Evolutionary conservation across 2,797 vertebrate species (phyloP).

Genomic region (Pangasius krempfi): DNA sequence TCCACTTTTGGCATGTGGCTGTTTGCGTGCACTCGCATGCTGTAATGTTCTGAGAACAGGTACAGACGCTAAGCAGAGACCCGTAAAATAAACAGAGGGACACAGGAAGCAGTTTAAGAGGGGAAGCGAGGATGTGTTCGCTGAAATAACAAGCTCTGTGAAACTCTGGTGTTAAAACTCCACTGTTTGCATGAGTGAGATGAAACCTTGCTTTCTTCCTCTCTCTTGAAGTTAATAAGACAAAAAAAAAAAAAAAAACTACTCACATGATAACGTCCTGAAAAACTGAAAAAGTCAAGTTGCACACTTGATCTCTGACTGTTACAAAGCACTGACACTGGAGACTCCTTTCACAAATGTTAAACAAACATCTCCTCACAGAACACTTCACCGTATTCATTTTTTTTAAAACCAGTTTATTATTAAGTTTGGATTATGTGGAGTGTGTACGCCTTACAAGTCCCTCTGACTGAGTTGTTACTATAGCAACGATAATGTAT

Average conservation of each 20-base stretch:
- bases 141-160: neutral
- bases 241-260: neutral
- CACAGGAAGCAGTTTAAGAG: conserved; percentile 23
- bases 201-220: neutral
- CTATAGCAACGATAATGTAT: neutral
- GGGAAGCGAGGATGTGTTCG: conserved; percentile 7
- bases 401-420: neutral
- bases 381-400: neutral
- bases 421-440: neutral
- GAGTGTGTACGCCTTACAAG: neutral
- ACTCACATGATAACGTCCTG: neutral
- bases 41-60: neutral
- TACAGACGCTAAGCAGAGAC: conserved; percentile 38
- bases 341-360: neutral
- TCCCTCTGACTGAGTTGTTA: neutral
- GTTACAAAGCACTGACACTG: neutral
- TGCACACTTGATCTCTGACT: neutral
- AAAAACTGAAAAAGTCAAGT: neutral
- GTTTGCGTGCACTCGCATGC: neutral
- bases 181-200: neutral
- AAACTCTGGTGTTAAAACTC: neutral
- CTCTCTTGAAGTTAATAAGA: neutral
- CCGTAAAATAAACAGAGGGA: conserved; percentile 32
- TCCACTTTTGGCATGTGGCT: neutral
- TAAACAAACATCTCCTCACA: neutral